Base-by-base conservation (phyloP, 2,888 invertebrate species). In the Catotricha subobsoleta region DNA sequence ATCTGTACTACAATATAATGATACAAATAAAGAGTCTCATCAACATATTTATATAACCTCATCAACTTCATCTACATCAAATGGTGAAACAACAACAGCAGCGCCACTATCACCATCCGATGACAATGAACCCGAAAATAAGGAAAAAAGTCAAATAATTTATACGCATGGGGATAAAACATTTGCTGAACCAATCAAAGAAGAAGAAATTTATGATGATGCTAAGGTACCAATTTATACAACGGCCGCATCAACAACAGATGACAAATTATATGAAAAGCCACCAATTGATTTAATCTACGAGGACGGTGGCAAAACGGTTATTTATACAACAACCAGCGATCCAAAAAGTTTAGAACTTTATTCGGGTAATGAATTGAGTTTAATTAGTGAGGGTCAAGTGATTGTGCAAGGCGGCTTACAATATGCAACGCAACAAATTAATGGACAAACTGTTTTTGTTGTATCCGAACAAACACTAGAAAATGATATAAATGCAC, bases 321-420 rank as follows among this genome's bases (percentile, higher is more conserved):
- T 83, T 45, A 82, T 82, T 58, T 83, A 83, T 53, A 82, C 82
- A 40, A 77, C 79, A 45, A 72, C 74, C 27, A 18, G 21, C 8
- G 81, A 82, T 55, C 80, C 81, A 55, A 81, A 82, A 59, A 74
- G 80, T 35, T 73, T 83, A 34, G 82, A 82, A 64, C 80, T 82
- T 29, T 62, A 62, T 38, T 58, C 62, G 12, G 60, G 58, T 42
- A 54, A 59, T 39, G 63, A 63, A 45, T 54, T 63, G 16, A 57
- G 58, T 44, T 57, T 62, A 25, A 57, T 60, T 15, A 36, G 43
- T 33, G 62, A 62, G 41, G 61, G 60, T 1, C 62, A 62, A 47
- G 62, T 63, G 8, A 60, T 63, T 3, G 61, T 62, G 42, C 48
- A 48, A 33, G 59, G 62, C n/a, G 59, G 61, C 25, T 44, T 62